Base-by-base conservation (phyloP, 1,140 invertebrate species). In the Chironomus striatipennis region DNA sequence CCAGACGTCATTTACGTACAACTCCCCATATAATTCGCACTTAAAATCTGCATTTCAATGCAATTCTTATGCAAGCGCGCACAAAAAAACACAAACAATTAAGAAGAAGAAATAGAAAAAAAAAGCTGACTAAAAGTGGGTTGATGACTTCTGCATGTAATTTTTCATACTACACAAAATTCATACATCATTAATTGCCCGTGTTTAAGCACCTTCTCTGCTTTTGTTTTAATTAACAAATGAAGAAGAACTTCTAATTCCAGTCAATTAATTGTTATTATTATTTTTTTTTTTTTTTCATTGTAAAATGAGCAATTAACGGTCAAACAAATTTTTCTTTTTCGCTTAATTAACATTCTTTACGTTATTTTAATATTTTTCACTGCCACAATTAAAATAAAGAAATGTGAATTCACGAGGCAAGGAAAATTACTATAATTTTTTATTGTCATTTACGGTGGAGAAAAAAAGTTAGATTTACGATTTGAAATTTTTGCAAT, bases 11-110 rank as follows among this genome's bases (percentile, higher is more conserved):
- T 57, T 57, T 5, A 15, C 12, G 47, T 2, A 34, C 24, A 5
- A 34, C 24, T 34, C 24, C 47, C 3, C 8, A n/a, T 10, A 12
- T 57, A n/a, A n/a, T 57, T 57, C 47, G n/a, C 47, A 57, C 47
- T 57, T 15, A 57, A 57, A 15, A 57, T 5, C 12, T 57, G 47
- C 47, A 57, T 57, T 57, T 57, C 47, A 57, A 57, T 57, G 47
- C 47, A 57, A 57, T 57, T 34, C 24, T 34, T 57, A 57, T 57
- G 47, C 47, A 57, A 57, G 47, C n/a, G 47, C 47, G 47, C 47
- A n/a, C 12, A 57, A 57, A 12, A 15, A 15, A 15, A 9, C 2
- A 47, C 47, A 57, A n/a, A 57, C 47, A n/a, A n/a, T n/a, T 34
- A n/a, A 57, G 47, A 57, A n/a, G 12, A 57, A 57, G 12, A 57